Evolutionary conservation across 2,888 invertebrate genomes (phyloP), one percentile per base, ranked within the genome.

Genomic region (Euclidia mi): DNA sequence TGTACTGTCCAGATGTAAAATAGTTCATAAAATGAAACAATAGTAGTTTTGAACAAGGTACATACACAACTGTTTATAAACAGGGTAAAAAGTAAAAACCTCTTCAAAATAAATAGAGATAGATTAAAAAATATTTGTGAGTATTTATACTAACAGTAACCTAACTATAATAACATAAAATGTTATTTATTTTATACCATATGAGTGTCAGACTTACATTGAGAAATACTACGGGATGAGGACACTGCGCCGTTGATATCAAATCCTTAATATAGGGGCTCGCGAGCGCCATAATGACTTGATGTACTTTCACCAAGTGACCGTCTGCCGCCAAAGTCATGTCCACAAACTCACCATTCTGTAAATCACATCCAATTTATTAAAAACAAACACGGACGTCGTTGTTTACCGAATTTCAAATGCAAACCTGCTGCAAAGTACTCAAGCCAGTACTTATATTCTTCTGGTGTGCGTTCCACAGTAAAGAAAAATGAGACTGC

Each of bases 341-440:
- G 53, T 94, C 94, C 31, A 94, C 94, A 76, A 94, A 94, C 57
- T 94, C 93, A 50, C 88, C 91, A 79, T 88, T 92, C 94, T 94
- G 78, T 14, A 79, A 80, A 45, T 49, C 56, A 45, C n/a, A n/a
- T n/a, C n/a, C 9, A 40, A 20, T 32, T n/a, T 9, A 15, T 3
- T 20, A 31, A 25, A 10, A 35, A 3, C 25, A 38, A 34, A 20
- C 12, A 14, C 1, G 45, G 32, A 7, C 35, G 15, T 17, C 32
- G 38, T 20, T 56, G 40, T 57, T 53, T 48, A 49, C 14, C 2
- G 18, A 3, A 10, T 53, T 28, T 40, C 10, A 4, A 35, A 14
- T 12, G 18, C 49, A 61, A 68, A 91, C 91, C 84, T 91, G 91
- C 63, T 91, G 91, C 37, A 91, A 72, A 57, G 65, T 64, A 67